These are phyloP conservation scores for Lipotes vexillifer DNA, from an alignment of 2,113 vertebrate species.

Conservation along the genomic window DNA sequence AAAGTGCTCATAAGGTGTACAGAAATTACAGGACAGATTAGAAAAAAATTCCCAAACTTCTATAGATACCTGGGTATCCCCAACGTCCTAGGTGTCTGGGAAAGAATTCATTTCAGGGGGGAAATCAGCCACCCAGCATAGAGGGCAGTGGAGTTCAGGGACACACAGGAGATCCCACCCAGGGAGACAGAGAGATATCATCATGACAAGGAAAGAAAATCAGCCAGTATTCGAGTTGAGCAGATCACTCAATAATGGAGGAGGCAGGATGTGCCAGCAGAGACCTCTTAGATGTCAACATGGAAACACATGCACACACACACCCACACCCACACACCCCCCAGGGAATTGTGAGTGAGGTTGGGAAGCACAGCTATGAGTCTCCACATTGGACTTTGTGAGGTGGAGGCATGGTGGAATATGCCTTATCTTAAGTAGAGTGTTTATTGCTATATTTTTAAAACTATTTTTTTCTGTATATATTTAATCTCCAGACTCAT, in stretches of 20 bases:
- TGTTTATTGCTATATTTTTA: neutral
- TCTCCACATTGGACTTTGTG: neutral
- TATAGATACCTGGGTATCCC: neutral
- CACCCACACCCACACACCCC: neutral
- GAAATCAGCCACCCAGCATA: neutral
- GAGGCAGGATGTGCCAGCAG: neutral
- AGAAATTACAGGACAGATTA: neutral
- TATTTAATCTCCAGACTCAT: neutral
- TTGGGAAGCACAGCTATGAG: neutral
- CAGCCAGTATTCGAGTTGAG: neutral
- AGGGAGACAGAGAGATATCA: neutral
- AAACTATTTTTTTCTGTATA: neutral
- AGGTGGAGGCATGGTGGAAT: neutral
- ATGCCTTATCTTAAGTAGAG: neutral
- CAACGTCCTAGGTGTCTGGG: neutral
- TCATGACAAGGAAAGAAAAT: neutral
- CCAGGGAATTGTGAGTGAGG: neutral
- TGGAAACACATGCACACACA: neutral
- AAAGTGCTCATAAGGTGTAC: neutral
- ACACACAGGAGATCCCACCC: neutral
- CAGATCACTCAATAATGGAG: neutral
- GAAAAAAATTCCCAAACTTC: neutral
- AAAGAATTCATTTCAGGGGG: neutral
- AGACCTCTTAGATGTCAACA: neutral
- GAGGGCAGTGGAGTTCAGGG: neutral